phyloP scores from a whole-genome alignment of 2,797 vertebrate genomes.

The Falco naumanni region DNA sequence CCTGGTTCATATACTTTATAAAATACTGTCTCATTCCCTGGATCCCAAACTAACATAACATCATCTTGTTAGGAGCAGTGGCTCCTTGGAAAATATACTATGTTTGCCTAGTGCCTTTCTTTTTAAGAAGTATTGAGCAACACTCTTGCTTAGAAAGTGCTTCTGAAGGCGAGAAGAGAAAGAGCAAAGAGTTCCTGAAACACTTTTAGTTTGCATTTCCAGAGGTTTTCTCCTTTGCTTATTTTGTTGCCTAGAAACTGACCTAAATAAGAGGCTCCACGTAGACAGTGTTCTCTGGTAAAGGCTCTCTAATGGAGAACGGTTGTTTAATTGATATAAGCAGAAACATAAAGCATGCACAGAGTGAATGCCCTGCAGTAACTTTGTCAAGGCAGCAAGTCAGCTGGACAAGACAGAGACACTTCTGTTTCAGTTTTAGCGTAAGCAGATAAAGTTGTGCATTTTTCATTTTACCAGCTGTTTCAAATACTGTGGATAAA shows the following conservation, averaged over 20 bases:
- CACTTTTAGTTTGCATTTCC: conserved; percentile 34
- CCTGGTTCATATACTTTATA: background rate
- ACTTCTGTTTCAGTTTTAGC: background rate
- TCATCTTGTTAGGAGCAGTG: background rate
- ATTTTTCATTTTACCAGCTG: background rate
- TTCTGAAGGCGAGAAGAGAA: background rate
- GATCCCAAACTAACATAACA: background rate
- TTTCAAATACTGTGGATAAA: background rate
- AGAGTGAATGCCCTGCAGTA: background rate
- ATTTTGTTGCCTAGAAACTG: conserved; percentile 54
- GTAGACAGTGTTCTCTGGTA: conserved; percentile 14
- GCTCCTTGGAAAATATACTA: background rate
- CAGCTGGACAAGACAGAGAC: background rate
- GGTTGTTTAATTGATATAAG: background rate
- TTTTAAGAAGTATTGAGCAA: background rate
- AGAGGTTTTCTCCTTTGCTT: conserved; percentile 37
- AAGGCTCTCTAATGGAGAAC: background rate
- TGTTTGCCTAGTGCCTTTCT: background rate
- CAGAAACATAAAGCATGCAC: background rate
- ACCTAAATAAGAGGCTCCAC: background rate
- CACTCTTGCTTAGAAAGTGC: background rate
- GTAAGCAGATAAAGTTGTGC: background rate
- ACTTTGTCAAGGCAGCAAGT: background rate
- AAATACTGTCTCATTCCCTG: background rate
- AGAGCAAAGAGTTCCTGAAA: conserved; percentile 1